A percentile compares a stretch with the other conserved stretches of the same genome.
Evolutionary conservation across 1,140 invertebrate genomes (phyloP).

Genomic region (Trissolcus basalis): DNA sequence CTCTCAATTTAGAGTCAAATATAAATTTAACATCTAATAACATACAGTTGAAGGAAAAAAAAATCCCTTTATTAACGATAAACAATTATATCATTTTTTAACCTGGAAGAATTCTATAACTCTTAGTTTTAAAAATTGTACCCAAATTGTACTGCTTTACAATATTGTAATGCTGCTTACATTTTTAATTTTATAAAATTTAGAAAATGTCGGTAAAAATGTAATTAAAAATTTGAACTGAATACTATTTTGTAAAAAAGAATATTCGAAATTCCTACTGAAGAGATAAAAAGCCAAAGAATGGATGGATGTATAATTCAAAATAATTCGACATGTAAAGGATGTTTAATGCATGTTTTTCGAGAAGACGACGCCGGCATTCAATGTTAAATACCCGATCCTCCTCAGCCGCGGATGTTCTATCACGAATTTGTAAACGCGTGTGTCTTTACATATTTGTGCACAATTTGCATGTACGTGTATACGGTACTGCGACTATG

Average conservation of each 20-base stretch:
- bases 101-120: no score
- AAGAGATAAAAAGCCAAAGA: not conserved
- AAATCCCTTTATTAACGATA: no score
- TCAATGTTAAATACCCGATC: slow-evolving; percentile 69
- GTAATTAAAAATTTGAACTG: not conserved
- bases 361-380: slow-evolving; percentile 59
- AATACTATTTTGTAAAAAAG: not conserved
- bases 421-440: slow-evolving; percentile 61
- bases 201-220: no score
- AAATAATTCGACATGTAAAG: slow-evolving; percentile 69
- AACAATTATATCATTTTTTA: no score
- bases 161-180: no score
- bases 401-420: slow-evolving; percentile 45
- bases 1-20: slow-evolving; percentile 25
- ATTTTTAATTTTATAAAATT: no score
- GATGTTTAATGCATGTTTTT: slow-evolving; percentile 73
- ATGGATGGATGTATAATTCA: slow-evolving; percentile 70
- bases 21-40: not conserved
- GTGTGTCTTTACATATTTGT: slow-evolving; percentile 30
- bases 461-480: slow-evolving; percentile 44
- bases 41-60: no score
- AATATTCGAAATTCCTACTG: not conserved
- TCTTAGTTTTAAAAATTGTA: no score
- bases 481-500: slow-evolving; percentile 17
- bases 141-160: no score